Conservation (phyloP, 2,113 vertebrate species). For the Myrmecophaga tridactyla region DNA sequence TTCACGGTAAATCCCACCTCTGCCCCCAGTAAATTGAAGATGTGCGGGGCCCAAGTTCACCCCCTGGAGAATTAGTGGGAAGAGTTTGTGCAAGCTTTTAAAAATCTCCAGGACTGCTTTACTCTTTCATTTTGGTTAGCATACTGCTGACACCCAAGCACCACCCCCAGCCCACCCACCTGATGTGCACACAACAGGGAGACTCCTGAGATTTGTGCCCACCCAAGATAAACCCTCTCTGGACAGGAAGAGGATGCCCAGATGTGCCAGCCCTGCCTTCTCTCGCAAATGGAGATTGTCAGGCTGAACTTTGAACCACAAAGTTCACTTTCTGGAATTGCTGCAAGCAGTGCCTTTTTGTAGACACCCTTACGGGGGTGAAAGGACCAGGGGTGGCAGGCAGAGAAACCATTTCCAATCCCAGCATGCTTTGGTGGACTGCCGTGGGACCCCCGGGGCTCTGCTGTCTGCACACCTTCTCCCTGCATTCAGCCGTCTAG, state of each 20-base stretch:
- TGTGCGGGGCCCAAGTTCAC: not conserved
- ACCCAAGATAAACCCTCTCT: not conserved
- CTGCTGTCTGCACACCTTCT: no score
- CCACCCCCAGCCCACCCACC: accelerated
- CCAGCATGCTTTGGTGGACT: not conserved
- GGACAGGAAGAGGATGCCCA: not conserved
- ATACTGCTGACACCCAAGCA: not conserved
- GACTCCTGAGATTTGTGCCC: not conserved
- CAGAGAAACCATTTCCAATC: not conserved
- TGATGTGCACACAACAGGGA: not conserved
- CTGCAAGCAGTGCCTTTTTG: not conserved
- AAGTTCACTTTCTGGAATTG: no score
- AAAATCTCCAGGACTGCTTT: not conserved
- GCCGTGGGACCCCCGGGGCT: not conserved
- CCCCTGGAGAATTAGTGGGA: not conserved
- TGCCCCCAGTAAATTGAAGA: not conserved
- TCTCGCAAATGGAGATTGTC: not conserved
- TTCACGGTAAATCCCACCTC: not conserved
- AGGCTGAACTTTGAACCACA: not conserved
- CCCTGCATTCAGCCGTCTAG: no score
- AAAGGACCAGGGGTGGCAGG: not conserved
- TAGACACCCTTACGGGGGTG: no score
- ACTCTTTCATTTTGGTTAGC: not conserved
- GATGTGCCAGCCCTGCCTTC: not conserved
- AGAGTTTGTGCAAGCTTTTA: not conserved